Percentiles rank a stretch among this genome's conserved stretches.
phyloP scores from a whole-genome alignment of 2,113 vertebrate species.

The Micronycteris hirsuta region DNA sequence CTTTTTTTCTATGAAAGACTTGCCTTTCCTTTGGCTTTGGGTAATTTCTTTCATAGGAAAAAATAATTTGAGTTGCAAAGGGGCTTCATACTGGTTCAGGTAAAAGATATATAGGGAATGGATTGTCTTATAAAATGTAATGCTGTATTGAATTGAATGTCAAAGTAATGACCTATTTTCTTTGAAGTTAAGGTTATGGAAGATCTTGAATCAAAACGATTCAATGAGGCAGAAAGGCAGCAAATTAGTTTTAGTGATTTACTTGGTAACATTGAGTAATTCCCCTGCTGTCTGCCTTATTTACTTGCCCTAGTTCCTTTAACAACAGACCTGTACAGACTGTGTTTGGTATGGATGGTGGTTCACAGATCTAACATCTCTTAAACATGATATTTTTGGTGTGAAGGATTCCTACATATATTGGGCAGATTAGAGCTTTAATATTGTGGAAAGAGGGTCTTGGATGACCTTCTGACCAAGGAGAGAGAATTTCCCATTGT shows the following conservation, averaged over 20 bases:
- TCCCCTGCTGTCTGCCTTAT: background rate
- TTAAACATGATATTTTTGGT: conserved; percentile 24
- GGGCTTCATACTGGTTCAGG: conserved; percentile 24
- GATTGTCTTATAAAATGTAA: conserved; percentile 58
- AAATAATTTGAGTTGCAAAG: conserved; percentile 43
- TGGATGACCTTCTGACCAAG: conserved; percentile 3
- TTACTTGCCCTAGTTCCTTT: conserved; percentile 41
- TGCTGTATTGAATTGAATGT: conserved; percentile 59
- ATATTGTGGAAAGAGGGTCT: background rate
- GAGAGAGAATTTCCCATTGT: background rate
- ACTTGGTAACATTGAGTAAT: conserved; percentile 50
- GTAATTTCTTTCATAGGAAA: conserved; percentile 39
- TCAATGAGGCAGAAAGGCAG: conserved; percentile 43
- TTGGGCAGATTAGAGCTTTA: background rate
- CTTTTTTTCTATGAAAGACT: conserved; percentile 8
- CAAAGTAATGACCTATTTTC: conserved; percentile 64
- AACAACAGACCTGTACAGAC: background rate
- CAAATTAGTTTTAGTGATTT: conserved; percentile 57
- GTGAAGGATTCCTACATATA: background rate
- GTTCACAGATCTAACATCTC: conserved; percentile 4
- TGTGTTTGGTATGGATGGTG: background rate
- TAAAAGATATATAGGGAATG: conserved; percentile 47
- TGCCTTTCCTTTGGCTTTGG: conserved; percentile 15
- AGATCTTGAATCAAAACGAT: conserved; percentile 55
- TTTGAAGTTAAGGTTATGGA: conserved; percentile 64